Evolutionary conservation across 2,888 invertebrate species (phyloP).

Genomic region (Eupeodes luniger): DNA sequence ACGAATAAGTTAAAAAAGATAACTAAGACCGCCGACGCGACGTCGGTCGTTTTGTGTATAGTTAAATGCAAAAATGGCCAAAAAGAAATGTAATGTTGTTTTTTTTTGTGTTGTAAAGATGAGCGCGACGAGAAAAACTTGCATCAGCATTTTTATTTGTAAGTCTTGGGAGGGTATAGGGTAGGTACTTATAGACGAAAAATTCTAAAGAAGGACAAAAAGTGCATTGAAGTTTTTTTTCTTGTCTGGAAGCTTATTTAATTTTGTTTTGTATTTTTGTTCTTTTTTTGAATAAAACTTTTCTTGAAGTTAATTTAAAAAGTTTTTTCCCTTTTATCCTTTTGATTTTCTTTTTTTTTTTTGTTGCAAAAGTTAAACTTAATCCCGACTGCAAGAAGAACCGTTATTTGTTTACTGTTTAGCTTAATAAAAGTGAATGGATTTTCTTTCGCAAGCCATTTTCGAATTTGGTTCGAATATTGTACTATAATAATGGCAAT

Average conservation of each 20-base stretch:
- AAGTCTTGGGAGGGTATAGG: neutral
- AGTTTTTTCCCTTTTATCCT: slow-evolving; percentile 39
- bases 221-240: slow-evolving; percentile 39
- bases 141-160: slow-evolving; percentile 24
- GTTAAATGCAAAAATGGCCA: neutral
- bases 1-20: neutral
- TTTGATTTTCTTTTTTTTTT: neutral
- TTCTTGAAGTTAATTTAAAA: slow-evolving; percentile 67
- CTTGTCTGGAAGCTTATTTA: slow-evolving; percentile 24
- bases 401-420: slow-evolving; percentile 44
- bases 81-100: neutral
- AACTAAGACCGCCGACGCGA: slow-evolving; percentile 1
- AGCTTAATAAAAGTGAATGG: slow-evolving; percentile 31
- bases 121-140: neutral
- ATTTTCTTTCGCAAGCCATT: slow-evolving; percentile 32
- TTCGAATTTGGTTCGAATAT: slow-evolving; percentile 20
- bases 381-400: slow-evolving; percentile 56
- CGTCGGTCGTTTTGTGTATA: neutral
- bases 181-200: too few species aligned
- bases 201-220: slow-evolving; percentile 19
- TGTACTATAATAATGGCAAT: slow-evolving; percentile 20
- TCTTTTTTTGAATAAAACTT: slow-evolving; percentile 16
- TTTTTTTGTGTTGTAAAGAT: neutral
- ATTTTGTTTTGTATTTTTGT: slow-evolving; percentile 5
- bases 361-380: slow-evolving; percentile 48